These are phyloP conservation scores for Subacronicta megacephala DNA, from an alignment of 2,888 invertebrate genomes.

Conservation along the genomic window DNA sequence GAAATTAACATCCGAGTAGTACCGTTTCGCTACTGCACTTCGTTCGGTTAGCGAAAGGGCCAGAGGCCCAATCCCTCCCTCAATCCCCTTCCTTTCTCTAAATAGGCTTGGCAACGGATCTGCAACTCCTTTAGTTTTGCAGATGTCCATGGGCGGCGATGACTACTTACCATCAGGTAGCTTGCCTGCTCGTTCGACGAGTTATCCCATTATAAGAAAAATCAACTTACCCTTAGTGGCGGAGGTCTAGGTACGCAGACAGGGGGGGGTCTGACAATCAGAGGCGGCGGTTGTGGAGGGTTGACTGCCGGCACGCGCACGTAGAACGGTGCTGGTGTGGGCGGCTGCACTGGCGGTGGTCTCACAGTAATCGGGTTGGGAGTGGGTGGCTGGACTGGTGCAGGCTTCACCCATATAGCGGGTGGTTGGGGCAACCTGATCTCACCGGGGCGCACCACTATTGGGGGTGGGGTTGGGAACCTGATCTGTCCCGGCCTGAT, in stretches of 20 bases:
- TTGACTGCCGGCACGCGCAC: constrained; percentile 70
- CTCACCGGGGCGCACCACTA: constrained; percentile 71
- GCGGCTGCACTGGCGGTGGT: constrained; percentile 69
- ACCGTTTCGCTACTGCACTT: too few species aligned
- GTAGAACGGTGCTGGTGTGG: constrained; percentile 66
- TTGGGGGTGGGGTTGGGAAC: constrained; percentile 69
- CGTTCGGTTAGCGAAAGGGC: too few species aligned
- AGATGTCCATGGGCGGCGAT: too few species aligned
- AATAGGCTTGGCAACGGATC: too few species aligned
- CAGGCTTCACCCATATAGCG: constrained; percentile 73
- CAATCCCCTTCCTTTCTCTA: too few species aligned
- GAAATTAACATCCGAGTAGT: too few species aligned
- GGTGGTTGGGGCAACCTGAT: constrained; percentile 67
- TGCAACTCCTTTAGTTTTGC: too few species aligned
- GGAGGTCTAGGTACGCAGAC: constrained; percentile 66
- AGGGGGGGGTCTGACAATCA: constrained; percentile 72
- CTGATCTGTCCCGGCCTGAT: constrained; percentile 76
- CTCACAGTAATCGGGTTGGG: constrained; percentile 70
- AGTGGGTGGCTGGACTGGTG: constrained; percentile 68
- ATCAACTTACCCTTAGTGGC: constrained; percentile 68
- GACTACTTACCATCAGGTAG: too few species aligned
- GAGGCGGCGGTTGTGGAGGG: constrained; percentile 67
- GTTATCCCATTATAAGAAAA: too few species aligned
- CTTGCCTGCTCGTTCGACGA: too few species aligned
- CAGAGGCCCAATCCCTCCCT: too few species aligned